These are phyloP conservation scores for Eubasilissa splendida DNA, from an alignment of 2,888 invertebrate species.

Conservation along the genomic window DNA sequence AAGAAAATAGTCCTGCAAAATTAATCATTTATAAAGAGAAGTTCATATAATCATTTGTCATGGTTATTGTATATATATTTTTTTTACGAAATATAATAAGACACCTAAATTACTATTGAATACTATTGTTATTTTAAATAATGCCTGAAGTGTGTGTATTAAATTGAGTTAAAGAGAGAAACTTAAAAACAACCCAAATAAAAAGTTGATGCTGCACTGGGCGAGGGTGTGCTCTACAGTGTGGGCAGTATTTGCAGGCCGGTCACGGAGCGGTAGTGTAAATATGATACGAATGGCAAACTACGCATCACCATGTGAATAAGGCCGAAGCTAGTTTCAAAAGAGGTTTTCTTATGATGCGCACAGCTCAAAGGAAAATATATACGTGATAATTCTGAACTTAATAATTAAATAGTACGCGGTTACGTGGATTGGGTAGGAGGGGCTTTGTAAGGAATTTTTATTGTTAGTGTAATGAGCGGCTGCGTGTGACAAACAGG, in stretches of 20 bases:
- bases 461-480: neutral
- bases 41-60: too few species aligned
- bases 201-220: too few species aligned
- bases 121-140: too few species aligned
- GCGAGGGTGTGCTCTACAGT: too few species aligned
- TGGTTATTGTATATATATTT: too few species aligned
- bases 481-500: neutral
- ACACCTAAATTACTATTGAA: too few species aligned
- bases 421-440: neutral
- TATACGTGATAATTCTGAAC: neutral
- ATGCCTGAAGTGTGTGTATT: too few species aligned
- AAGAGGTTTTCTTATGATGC: neutral
- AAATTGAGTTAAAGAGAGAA: too few species aligned
- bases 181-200: too few species aligned
- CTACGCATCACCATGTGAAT: conserved; percentile 31
- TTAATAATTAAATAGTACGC: conserved; percentile 7
- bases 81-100: too few species aligned
- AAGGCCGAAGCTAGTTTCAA: neutral
- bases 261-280: conserved; percentile 36
- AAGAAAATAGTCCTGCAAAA: too few species aligned
- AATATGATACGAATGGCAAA: conserved; percentile 33
- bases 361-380: neutral
- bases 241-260: conserved; percentile 30
- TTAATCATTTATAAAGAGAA: too few species aligned
- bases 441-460: neutral